Base-by-base conservation (phyloP, 92 coral and sea anemone genomes). In the Virgularia gustaviana region DNA sequence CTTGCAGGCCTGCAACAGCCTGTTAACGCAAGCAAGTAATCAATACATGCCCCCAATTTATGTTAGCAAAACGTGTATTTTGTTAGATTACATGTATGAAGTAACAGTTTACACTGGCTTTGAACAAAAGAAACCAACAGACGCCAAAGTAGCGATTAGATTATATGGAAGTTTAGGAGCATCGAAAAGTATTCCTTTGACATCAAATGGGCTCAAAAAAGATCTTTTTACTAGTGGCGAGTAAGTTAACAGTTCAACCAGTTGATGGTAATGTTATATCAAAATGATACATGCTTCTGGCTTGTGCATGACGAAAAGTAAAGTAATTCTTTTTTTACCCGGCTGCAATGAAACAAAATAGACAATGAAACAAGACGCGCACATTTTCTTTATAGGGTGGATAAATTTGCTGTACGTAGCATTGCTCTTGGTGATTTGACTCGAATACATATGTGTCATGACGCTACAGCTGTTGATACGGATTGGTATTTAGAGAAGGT, bases 341-440 rank as follows among this genome's bases (percentile, higher is more conserved):
- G 6, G 22, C 11, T 19, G 55, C 55, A 4, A 4, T 47, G n/a
- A n/a, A n/a, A n/a, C n/a, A n/a, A n/a, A n/a, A n/a, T n/a, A n/a
- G n/a, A n/a, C n/a, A n/a, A n/a, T n/a, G n/a, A n/a, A n/a, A n/a
- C n/a, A n/a, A n/a, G n/a, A n/a, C n/a, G n/a, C n/a, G n/a, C n/a
- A n/a, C n/a, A n/a, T n/a, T n/a, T n/a, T n/a, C n/a, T n/a, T 60
- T 12, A 63, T 33, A 63, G 70, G 52, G 70, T 63, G 31, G 70
- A 63, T 36, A 63, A 63, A 39, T 63, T 63, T 22, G 20, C 11
- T 15, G 70, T 36, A 5, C 49, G 28, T 37, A 63, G 49, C 6
- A 33, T 63, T 63, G 49, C 70, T 35, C 51, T 63, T 1, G 70
- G 70, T 19, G 70, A 63, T 34, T 19, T 63, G 52, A 36, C 24